These are phyloP conservation scores for Andrena bicolor DNA, from an alignment of 2,888 invertebrate species.

Conservation along the genomic window DNA sequence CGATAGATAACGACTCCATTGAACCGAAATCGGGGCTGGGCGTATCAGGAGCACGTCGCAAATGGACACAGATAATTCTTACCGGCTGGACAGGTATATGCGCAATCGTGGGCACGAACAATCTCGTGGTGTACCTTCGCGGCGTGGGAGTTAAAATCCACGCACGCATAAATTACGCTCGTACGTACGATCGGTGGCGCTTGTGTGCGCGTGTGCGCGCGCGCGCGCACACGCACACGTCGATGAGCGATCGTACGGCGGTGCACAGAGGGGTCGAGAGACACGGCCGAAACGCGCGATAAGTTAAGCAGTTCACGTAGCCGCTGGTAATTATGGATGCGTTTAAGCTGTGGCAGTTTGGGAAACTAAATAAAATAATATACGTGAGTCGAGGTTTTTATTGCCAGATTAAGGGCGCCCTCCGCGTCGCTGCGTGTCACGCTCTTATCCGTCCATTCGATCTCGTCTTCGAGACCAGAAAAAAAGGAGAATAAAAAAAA, in stretches of 20 bases:
- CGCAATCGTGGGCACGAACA: slow-evolving; percentile 67
- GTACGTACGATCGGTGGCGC: slow-evolving; percentile 66
- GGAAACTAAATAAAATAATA: slow-evolving; percentile 84
- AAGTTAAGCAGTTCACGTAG: slow-evolving; percentile 84
- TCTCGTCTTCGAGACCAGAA: slow-evolving; percentile 66
- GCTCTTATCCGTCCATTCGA: slow-evolving; percentile 77
- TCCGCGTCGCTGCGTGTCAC: slow-evolving; percentile 77
- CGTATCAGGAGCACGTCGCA: slow-evolving; percentile 67
- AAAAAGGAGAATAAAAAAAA: slow-evolving; percentile 20
- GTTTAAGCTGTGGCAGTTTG: slow-evolving; percentile 84
- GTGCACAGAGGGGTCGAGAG: slow-evolving; percentile 22
- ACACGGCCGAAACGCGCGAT: slow-evolving; percentile 68
- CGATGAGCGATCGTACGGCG: slow-evolving; percentile 2
- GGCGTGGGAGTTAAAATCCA: slow-evolving; percentile 83
- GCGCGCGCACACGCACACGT: slow-evolving; percentile 38
- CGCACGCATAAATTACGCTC: slow-evolving; percentile 81
- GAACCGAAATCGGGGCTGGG: slow-evolving; percentile 60
- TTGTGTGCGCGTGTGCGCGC: slow-evolving; percentile 43
- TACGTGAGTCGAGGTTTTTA: slow-evolving; percentile 84
- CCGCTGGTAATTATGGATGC: slow-evolving; percentile 84
- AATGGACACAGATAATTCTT: slow-evolving; percentile 69
- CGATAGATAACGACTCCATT: slow-evolving; percentile 51
- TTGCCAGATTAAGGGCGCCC: slow-evolving; percentile 81
- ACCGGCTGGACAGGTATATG: slow-evolving; percentile 58
- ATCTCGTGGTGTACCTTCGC: slow-evolving; percentile 59